phyloP scores from a whole-genome alignment of 2,888 invertebrate genomes.

The Epistrophe grossulariae region DNA sequence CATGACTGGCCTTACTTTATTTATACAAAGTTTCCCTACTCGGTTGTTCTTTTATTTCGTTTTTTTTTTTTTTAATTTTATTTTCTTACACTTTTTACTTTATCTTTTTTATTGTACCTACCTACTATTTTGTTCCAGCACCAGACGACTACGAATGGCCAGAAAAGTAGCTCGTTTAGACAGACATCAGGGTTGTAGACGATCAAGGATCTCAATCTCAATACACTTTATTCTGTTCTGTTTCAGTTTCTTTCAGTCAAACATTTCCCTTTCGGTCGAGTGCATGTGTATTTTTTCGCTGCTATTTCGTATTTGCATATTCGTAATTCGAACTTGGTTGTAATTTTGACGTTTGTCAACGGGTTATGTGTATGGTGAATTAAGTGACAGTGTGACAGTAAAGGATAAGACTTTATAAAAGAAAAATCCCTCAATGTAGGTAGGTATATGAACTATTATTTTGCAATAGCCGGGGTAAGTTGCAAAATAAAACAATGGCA shows the following conservation, averaged over 20 bases:
- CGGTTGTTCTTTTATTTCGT: slow-evolving; percentile 34
- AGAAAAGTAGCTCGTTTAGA: slow-evolving; percentile 59
- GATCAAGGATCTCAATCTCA: slow-evolving; percentile 69
- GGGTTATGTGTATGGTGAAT: slow-evolving; percentile 14
- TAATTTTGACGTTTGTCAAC: slow-evolving; percentile 64
- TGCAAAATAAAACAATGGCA: slow-evolving; percentile 34
- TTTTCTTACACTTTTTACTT: slow-evolving; percentile 43
- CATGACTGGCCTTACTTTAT: not conserved
- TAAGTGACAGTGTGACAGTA: slow-evolving; percentile 47
- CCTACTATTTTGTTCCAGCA: slow-evolving; percentile 54
- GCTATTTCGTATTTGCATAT: slow-evolving; percentile 24
- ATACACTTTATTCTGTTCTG: slow-evolving; percentile 58
- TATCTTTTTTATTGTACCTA: slow-evolving; percentile 40
- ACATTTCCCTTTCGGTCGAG: slow-evolving; percentile 70
- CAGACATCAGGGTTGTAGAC: slow-evolving; percentile 46
- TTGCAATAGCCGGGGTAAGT: slow-evolving; percentile 54
- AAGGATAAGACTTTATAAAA: slow-evolving; percentile 18
- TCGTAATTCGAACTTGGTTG: slow-evolving; percentile 4
- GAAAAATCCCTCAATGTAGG: slow-evolving; percentile 13
- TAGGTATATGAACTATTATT: too few relatives aligned
- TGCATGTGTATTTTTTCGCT: slow-evolving; percentile 60
- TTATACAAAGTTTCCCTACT: slow-evolving; percentile 21
- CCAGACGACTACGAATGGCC: slow-evolving; percentile 28
- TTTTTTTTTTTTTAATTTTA: slow-evolving; percentile 34
- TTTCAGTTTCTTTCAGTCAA: slow-evolving; percentile 74